Conservation (phyloP, 2,888 invertebrate genomes). For the Biston betularia region DNA sequence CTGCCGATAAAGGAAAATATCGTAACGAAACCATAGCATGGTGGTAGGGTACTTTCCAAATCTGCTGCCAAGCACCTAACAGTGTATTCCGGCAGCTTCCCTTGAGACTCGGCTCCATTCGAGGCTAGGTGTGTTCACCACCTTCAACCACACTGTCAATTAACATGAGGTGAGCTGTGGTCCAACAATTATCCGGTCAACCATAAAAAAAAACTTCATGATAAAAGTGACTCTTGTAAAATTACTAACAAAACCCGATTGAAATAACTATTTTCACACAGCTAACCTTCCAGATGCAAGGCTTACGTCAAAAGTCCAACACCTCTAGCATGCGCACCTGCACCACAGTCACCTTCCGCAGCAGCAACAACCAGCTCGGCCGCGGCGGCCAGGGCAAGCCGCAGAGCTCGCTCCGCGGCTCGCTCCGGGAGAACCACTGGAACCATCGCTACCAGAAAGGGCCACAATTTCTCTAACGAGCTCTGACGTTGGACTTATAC, state of each 20-base stretch:
- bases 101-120: too few species aligned
- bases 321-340: slow-evolving; percentile 78
- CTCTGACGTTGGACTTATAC: too few species aligned
- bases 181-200: too few species aligned
- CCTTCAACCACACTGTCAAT: too few species aligned
- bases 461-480: slow-evolving; percentile 65
- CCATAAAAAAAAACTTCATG: too few species aligned
- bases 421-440: slow-evolving; percentile 63
- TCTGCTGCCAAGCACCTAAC: too few species aligned
- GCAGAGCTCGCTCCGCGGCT: slow-evolving; percentile 40
- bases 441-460: slow-evolving; percentile 62
- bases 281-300: slow-evolving; percentile 73
- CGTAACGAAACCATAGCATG: too few species aligned
- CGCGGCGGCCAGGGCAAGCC: slow-evolving; percentile 58
- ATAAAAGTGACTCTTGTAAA: neutral
- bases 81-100: too few species aligned
- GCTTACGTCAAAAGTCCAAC: slow-evolving; percentile 81
- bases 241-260: slow-evolving; percentile 10
- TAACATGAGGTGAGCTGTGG: too few species aligned
- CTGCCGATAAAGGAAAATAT: too few species aligned
- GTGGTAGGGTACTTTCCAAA: too few species aligned
- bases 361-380: slow-evolving; percentile 66
- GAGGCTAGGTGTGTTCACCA: too few species aligned
- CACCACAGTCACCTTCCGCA: slow-evolving; percentile 73
- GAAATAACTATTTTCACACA: slow-evolving; percentile 21